Base-by-base conservation (phyloP, 2,113 vertebrate genomes). In the Eurystomus gularis region DNA sequence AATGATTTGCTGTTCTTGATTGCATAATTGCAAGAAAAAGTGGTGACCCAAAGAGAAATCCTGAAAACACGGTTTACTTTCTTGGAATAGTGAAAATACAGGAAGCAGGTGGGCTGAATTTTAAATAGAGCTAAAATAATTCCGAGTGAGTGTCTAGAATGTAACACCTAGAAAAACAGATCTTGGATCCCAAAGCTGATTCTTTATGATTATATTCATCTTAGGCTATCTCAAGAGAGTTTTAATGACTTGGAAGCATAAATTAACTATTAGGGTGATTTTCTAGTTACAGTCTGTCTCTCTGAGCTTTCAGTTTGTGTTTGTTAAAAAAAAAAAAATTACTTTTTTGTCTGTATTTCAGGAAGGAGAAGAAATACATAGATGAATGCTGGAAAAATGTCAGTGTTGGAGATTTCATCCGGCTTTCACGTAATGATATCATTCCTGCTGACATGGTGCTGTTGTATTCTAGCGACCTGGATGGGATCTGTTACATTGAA, bases 381-480 rank as follows among this genome's bases (percentile, higher is more conserved):
- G 98, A 98, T n/a, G 93, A 88, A 21, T 88, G 96, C 88, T 99
- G 99, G 99, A 99, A 99, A 95, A 98, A 99, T 13, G 97, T 99
- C 35, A 95, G 75, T 4, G 99, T 99, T 19, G 99, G 99, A 8
- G 99, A 99, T 97, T 98, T 99, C 17, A 96, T 99, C 40, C 98
- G 97, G 28, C 98, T 99, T 64, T 98, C 98, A 42, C 98, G 99
- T 91, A 99, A 99, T 25, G 99, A 99, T 92, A 98, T 99, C 76
- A 98, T 99, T 93, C 99, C 99, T 61, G 99, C 99, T 61, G 99
- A 99, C 93, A 98, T 99, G 98, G 97, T 99, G 71, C 96, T 99
- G 94, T 97, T 99, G 23, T 98, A 99, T 88, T 99, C 99, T 10
- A 99, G 98, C 23, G 99, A 99, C 94, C 98, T 97, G 1, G 98